Percentiles rank a stretch among this genome's conserved stretches.
phyloP scores from a whole-genome alignment of 1,140 invertebrate genomes.

The Caenorhabditis remanei region DNA sequence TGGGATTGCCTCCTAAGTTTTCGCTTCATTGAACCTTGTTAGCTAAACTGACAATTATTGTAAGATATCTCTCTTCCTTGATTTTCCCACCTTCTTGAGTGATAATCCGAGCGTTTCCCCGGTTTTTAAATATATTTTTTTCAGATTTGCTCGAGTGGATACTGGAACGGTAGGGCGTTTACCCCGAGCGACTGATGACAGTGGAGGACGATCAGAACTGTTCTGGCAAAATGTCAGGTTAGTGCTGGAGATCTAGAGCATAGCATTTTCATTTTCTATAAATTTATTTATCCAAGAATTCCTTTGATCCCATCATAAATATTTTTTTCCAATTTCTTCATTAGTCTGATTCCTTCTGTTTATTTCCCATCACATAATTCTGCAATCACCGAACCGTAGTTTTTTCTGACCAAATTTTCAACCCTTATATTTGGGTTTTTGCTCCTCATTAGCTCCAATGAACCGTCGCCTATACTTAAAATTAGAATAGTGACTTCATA shows the following conservation, averaged over 20 bases:
- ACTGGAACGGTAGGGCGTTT: conserved; percentile 8
- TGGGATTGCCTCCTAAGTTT: conserved; percentile 49
- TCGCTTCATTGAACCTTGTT: conserved; percentile 56
- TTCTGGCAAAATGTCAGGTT: conserved; percentile 48
- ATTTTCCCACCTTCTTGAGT: conserved; percentile 7
- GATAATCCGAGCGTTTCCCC: not conserved
- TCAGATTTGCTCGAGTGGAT: conserved; percentile 27
- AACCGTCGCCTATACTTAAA: too few species aligned
- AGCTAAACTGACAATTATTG: conserved; percentile 56
- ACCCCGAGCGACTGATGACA: conserved; percentile 14
- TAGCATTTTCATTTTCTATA: too few species aligned
- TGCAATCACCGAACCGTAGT: too few species aligned
- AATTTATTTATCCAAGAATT: too few species aligned
- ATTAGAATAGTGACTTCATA: too few species aligned
- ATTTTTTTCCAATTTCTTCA: too few species aligned
- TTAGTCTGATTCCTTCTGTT: too few species aligned
- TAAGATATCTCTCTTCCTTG: conserved; percentile 22
- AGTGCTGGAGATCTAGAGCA: not conserved
- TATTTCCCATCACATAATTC: too few species aligned
- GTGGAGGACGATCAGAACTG: conserved; percentile 44
- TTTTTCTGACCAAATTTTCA: too few species aligned
- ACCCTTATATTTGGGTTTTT: too few species aligned
- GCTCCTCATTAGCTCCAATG: too few species aligned
- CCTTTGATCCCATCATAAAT: too few species aligned
- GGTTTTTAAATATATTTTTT: not conserved